Base-by-base conservation (phyloP, 2,888 invertebrate species). In the Rhagonycha fulva region DNA sequence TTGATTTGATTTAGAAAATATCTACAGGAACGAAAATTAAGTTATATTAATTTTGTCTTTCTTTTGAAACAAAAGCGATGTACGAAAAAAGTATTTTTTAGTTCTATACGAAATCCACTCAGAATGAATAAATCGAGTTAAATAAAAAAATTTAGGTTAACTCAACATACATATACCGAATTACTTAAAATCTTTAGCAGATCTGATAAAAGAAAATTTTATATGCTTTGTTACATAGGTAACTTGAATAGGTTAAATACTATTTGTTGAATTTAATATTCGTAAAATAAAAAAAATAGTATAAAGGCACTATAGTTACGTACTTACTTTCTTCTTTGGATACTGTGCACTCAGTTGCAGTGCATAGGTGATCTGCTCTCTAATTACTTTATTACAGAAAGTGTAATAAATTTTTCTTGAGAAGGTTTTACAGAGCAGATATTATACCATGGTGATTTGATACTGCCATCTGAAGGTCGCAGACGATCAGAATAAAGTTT, bases 11-110 rank as follows among this genome's bases (percentile, higher is more conserved):
- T 66, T 66, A 66, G 63, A 24, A 66, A 67, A 69, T 68, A 30
- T 30, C 68, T 68, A 30, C 68, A 14, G 68, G 30, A 68, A 68
- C 30, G 32, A 47, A 66, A 72, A 72, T 72, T 72, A 68, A 68
- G 68, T 72, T 72, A 62, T 68, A 72, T 68, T 68, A 72, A 72
- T 68, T 72, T 67, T 28, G 61, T 28, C 28, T 61, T 30, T 67
- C n/a, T 61, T 9, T 72, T 62, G 61, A 62, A 72, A 72, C 24
- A 71, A 26, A 62, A 23, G 26, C 30, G 28, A 5, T 47, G n/a
- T 47, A 47, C 63, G 63, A 66, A 66, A 23, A 66, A 66, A 14
- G 26, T 66, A 66, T 66, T 66, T 63, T 66, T 66, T 26, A 24
- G 24, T 66, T 10, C 47, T 47, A 47, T 47, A 47, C 12, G 47